Base-by-base conservation (phyloP, 2,888 invertebrate species). In the Apomyelois bistriatella region DNA sequence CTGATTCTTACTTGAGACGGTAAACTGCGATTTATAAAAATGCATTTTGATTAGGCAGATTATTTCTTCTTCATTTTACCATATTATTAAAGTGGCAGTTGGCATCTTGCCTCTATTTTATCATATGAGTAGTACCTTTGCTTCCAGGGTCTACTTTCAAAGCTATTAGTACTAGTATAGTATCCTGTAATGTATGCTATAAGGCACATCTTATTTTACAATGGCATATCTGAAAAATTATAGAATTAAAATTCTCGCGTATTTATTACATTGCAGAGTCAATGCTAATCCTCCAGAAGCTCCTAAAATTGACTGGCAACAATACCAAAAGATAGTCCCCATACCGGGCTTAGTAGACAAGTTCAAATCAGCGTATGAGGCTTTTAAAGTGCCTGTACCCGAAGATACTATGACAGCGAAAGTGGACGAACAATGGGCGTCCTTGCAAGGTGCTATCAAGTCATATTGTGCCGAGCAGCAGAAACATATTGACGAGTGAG, bases 291-390 rank as follows among this genome's bases (percentile, higher is more conserved):
- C 89, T 0, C 61, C 71, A 0, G 75, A 76, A 16, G 72, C 82
- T 1, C 88, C 89, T 0, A 72, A 75, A 65, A 86, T 90, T 17
- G 66, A 88, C 42, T 90, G 89, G 89, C 84, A 76, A 0, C 58
- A 64, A 6, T 89, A 85, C 57, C 60, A 72, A 12, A 83, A 84
- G 54, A 32, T 58, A 0, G 75, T 87, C 0, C 82, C 85, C 0
- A 61, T 79, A 0, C 46, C 62, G 7, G 79, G 77, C 0, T 66
- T 88, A 1, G 85, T 89, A 1, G 84, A 85, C 0, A 79, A 82
- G 54, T 71, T 87, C 22, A 75, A 82, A 58, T 49, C 69, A 0
- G 67, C 61, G 0, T 87, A 89, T 52, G 66, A 70, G 15, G 30
- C 55, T 0, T 70, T 74, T 5, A 72, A 79, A 54, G 68, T 89